Evolutionary conservation across 1,140 invertebrate genomes (phyloP).

Genomic region (Ostrea edulis): DNA sequence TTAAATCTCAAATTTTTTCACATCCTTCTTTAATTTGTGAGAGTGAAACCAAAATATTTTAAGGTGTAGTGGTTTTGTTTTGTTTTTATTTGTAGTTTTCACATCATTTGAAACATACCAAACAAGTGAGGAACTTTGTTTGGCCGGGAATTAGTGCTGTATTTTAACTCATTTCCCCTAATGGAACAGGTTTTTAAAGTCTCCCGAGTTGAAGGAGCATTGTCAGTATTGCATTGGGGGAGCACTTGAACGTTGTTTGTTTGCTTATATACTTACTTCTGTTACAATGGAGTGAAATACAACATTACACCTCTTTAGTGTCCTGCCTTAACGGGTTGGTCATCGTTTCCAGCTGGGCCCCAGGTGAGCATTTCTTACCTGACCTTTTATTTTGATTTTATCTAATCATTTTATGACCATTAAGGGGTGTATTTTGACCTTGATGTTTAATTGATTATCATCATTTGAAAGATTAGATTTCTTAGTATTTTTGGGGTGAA

Average conservation of each 20-base stretch:
- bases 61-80: neutral
- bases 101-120: neutral
- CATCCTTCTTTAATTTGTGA: neutral
- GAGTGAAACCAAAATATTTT: neutral
- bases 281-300: neutral
- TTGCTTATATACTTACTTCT: neutral
- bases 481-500: neutral
- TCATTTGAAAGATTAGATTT: neutral
- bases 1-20: neutral
- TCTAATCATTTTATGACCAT: neutral
- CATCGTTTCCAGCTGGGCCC: neutral
- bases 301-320: neutral
- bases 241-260: constrained; percentile 15
- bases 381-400: neutral
- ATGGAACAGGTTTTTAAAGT: constrained; percentile 5
- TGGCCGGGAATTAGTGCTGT: neutral
- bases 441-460: too few relatives aligned
- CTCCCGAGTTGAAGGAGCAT: neutral
- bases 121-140: neutral
- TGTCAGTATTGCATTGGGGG: neutral
- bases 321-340: neutral
- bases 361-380: neutral
- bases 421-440: too few relatives aligned
- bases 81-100: constrained; percentile 29
- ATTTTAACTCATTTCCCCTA: neutral